These are phyloP conservation scores for Drosophila suzukii DNA, from an alignment of 1,140 invertebrate genomes.

Conservation along the genomic window DNA sequence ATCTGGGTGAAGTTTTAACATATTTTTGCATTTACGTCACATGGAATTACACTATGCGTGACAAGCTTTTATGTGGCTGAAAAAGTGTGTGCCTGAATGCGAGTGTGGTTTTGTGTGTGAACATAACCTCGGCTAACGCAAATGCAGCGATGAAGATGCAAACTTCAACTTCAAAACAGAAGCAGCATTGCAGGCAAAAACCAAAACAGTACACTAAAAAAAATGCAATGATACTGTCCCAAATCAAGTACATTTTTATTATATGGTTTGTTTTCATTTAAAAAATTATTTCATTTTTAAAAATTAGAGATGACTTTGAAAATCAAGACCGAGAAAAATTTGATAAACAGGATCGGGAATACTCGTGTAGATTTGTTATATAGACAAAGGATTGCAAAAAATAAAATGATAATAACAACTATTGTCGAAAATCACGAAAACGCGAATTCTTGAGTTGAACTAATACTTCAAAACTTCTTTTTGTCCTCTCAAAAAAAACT, in stretches of 20 bases:
- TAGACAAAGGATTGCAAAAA: too few species aligned
- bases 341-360: too few species aligned
- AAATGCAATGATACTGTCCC: too few species aligned
- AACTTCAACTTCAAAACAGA: slow-evolving; percentile 73
- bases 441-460: not conserved
- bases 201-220: slow-evolving; percentile 23
- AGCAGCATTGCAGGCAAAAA: slow-evolving; percentile 22
- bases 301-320: too few species aligned
- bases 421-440: not conserved
- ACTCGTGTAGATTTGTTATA: too few species aligned
- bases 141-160: slow-evolving; percentile 55
- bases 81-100: slow-evolving; percentile 27
- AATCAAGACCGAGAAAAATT: too few species aligned
- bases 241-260: too few species aligned
- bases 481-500: too few species aligned
- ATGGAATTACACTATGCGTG: slow-evolving; percentile 78
- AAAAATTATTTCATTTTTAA: too few species aligned
- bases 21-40: slow-evolving; percentile 82
- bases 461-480: too few species aligned
- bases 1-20: slow-evolving; percentile 73
- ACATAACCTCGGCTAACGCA: slow-evolving; percentile 69
- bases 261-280: too few species aligned
- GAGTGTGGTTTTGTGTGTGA: slow-evolving; percentile 31
- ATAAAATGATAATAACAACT: too few species aligned
- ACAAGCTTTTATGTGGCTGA: slow-evolving; percentile 72